These are phyloP conservation scores for Dolomedes plantarius DNA, from an alignment of 2,888 invertebrate species.

Conservation along the genomic window DNA sequence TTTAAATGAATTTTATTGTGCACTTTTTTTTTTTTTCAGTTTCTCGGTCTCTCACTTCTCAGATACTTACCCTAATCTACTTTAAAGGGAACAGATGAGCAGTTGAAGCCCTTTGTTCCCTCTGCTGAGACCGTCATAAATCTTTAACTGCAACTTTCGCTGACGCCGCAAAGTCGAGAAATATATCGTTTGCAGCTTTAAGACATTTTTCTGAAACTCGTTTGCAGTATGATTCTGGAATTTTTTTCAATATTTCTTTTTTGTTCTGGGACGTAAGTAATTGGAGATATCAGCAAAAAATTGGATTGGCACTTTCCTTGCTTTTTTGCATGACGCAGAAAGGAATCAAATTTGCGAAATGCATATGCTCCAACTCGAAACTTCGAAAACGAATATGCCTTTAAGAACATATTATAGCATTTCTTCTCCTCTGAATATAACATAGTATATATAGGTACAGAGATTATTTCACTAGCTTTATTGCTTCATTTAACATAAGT, in stretches of 20 bases:
- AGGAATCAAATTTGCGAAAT: not conserved
- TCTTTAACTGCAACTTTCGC: constrained; percentile 15
- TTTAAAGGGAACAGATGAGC: not conserved
- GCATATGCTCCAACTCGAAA: too few relatives aligned
- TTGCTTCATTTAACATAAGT: too few relatives aligned
- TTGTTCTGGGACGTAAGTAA: not conserved
- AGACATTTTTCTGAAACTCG: not conserved
- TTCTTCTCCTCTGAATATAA: too few relatives aligned
- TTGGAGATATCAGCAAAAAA: not conserved
- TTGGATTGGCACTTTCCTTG: not conserved
- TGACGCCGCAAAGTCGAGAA: constrained; percentile 17
- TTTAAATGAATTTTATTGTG: too few relatives aligned
- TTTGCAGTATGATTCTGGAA: not conserved
- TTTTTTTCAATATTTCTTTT: not conserved
- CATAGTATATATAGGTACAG: too few relatives aligned
- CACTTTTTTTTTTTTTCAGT: too few relatives aligned
- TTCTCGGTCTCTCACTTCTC: not conserved
- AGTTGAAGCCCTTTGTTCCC: constrained; percentile 1
- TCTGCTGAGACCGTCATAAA: constrained; percentile 10
- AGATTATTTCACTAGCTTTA: too few relatives aligned
- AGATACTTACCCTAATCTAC: not conserved
- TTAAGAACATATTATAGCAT: too few relatives aligned
- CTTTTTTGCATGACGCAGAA: not conserved
- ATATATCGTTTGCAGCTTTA: not conserved
- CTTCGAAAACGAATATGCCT: too few relatives aligned